Base-by-base conservation (phyloP, 2,888 invertebrate species). In the Erannis defoliaria region DNA sequence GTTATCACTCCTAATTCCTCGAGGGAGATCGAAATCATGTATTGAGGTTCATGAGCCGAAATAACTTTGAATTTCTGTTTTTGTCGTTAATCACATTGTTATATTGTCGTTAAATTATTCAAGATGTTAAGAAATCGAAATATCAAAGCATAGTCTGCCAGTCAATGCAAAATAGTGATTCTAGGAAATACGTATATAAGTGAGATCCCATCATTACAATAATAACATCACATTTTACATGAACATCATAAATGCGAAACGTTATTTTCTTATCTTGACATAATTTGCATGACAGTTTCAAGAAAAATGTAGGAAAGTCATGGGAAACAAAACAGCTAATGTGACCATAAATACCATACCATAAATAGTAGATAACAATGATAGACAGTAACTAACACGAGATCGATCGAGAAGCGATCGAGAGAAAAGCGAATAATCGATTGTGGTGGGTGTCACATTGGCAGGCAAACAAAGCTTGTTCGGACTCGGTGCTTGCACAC, bases 401-500 rank as follows among this genome's bases (percentile, higher is more conserved):
- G 8, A 5, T 18, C 46, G 31, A 50, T 49, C 62, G 68, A 67
- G 68, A 8, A 5, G 21, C 46, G 31, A 50, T 49, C 62, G 68
- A 67, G 68, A 67, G 75, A 72, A 77, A 83, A 78, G 81, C 77
- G 75, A 76, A 81, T 81, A 82, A 86, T 86, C 81, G 81, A 84
- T 84, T 85, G 75, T 80, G 72, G 66, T 71, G 83, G 83, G 85
- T 86, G 87, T 86, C 77, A 80, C 76, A 80, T 82, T 80, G 79
- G 79, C 76, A 74, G 72, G 68, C 72, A 73, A 71, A 83, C 77
- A 84, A 82, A 78, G 74, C 75, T 72, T 75, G 73, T 76, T 78
- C 76, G 74, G 85, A 76, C 74, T 84, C 83, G 86, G 78, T 79
- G 70, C 71, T 72, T 80, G 82, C 78, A 64, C 72, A 60, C 59